Evolutionary conservation across 1,140 invertebrate genomes (phyloP), one percentile per base, ranked within the genome.

Genomic region (Hetaerina americana): DNA sequence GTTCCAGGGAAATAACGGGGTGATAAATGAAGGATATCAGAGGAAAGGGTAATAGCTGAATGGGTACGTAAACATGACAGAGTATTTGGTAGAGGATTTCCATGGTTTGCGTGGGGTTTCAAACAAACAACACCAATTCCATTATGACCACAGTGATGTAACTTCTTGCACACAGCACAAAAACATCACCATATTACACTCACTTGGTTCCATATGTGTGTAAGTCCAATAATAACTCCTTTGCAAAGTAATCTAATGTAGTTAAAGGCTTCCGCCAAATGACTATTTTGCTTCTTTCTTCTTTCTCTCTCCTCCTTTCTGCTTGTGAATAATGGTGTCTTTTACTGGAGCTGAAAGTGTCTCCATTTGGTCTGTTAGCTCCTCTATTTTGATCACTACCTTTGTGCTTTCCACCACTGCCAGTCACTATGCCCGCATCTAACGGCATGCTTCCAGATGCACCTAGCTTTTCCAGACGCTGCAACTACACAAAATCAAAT

Each of bases 251-350:
- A 78, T 92, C 89, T 40, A 94, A 75, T 12, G 94, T 96, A 73
- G 83, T 86, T 68, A 96, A 77, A 26, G 95, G 95, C 78, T 87
- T 87, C 77, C 90, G 86, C 94, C 94, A 97, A 72, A 98, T 79
- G 29, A 96, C 93, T 74, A 96, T 80, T 77, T 87, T 86, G 77
- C 85, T 84, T 15, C 85, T 78, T 76, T 88, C 86, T 74, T 78
- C 75, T 18, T 77, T 76, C 71, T 85, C 83, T 71, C 78, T 78
- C 74, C 82, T 79, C 25, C 66, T 28, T 12, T 57, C 40, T 5
- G 40, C 40, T 57, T 57, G 40, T 18, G 40, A 57, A 57, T 57
- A n/a, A 12, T 57, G 40, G 22, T 57, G 40, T 12, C 40, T 57
- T 10, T 57, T 57, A 57, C 22, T 57, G 15, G 40, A n/a, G 10